Evolutionary conservation across 2,888 invertebrate genomes (phyloP).

Genomic region (Drosophila hamatofila): DNA sequence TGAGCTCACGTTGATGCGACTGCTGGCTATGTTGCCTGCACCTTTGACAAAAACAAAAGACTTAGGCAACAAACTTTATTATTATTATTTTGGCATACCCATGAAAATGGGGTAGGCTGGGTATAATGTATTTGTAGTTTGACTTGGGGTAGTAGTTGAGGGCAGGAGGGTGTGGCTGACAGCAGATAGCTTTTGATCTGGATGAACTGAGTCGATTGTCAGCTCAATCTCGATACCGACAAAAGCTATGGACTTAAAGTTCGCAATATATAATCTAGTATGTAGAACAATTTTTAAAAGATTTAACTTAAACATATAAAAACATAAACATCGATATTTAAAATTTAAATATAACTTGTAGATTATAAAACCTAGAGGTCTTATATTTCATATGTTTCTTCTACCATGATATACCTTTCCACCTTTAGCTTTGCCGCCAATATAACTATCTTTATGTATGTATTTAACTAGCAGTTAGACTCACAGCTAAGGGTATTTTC

Average conservation of each 20-base stretch:
- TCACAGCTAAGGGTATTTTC: background rate
- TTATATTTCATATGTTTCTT: too few relatives aligned
- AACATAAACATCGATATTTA: too few relatives aligned
- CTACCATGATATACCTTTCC: too few relatives aligned
- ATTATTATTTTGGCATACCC: constrained; percentile 40
- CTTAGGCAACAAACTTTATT: constrained; percentile 69
- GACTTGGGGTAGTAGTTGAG: too few relatives aligned
- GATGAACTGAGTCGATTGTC: background rate
- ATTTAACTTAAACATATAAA: background rate
- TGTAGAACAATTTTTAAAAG: background rate
- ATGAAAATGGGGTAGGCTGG: background rate
- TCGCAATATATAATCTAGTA: background rate
- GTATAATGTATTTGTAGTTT: background rate
- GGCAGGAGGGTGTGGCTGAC: background rate
- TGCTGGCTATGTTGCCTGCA: constrained; percentile 48
- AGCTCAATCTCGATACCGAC: background rate
- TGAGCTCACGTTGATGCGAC: constrained; percentile 68
- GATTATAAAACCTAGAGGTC: too few relatives aligned
- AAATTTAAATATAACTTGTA: too few relatives aligned
- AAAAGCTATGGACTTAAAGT: background rate
- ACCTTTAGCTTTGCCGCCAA: background rate
- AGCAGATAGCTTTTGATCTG: background rate
- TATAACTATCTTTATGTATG: background rate
- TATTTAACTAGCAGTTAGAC: background rate
- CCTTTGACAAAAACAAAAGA: constrained; percentile 77